These are phyloP conservation scores for Andrena haemorrhoa DNA, from an alignment of 2,888 invertebrate species.

Conservation along the genomic window DNA sequence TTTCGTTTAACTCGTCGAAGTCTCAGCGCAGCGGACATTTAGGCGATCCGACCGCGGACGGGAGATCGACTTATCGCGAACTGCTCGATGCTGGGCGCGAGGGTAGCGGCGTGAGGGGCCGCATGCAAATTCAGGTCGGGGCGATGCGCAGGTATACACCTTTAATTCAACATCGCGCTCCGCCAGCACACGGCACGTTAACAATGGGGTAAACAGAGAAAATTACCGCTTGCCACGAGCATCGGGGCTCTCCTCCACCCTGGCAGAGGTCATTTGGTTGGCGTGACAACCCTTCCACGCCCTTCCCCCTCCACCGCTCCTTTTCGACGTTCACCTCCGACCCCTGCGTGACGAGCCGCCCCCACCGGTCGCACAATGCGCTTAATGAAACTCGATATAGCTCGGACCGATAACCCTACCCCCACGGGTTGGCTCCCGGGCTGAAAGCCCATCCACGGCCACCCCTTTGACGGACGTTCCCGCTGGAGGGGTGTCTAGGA, in stretches of 20 bases:
- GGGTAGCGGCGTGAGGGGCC: background rate
- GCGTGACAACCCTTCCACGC: slow-evolving; percentile 67
- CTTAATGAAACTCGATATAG: slow-evolving; percentile 79
- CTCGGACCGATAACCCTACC: slow-evolving; percentile 68
- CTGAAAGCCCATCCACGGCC: slow-evolving; percentile 52
- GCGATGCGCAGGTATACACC: slow-evolving; percentile 24
- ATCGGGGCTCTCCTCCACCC: slow-evolving; percentile 40
- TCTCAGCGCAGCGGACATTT: background rate
- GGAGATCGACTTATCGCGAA: slow-evolving; percentile 26
- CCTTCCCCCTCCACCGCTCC: slow-evolving; percentile 39
- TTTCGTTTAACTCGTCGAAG: background rate
- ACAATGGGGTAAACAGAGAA: slow-evolving; percentile 75
- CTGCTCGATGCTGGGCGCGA: background rate
- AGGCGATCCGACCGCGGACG: background rate
- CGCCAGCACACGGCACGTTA: slow-evolving; percentile 51
- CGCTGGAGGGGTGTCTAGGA: slow-evolving; percentile 51
- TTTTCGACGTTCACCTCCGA: slow-evolving; percentile 50
- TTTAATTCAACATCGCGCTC: slow-evolving; percentile 45
- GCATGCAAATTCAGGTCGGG: slow-evolving; percentile 25
- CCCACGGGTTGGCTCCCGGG: slow-evolving; percentile 17
- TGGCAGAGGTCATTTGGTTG: slow-evolving; percentile 71
- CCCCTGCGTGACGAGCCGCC: slow-evolving; percentile 59
- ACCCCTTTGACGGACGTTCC: slow-evolving; percentile 68
- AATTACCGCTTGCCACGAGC: slow-evolving; percentile 74
- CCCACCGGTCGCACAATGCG: slow-evolving; percentile 69